Conservation (phyloP, 2,113 vertebrate genomes). For the Misgurnus mizolepis region DNA sequence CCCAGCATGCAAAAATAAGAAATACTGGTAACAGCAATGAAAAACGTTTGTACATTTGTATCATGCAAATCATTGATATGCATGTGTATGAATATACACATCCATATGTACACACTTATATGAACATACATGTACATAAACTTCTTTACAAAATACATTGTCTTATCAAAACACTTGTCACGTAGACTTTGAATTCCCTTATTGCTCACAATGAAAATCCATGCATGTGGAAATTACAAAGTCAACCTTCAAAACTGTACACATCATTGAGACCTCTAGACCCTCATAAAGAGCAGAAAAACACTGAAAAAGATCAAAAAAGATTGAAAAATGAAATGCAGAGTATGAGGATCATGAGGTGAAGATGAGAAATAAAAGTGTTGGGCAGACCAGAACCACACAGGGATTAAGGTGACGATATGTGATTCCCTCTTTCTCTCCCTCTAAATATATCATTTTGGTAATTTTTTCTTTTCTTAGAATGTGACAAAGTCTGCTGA, state of each 20-base stretch:
- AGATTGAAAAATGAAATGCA: constrained; percentile 17
- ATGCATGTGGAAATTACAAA: constrained; percentile 73
- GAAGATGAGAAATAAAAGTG: constrained; percentile 18
- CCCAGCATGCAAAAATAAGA: constrained; percentile 73
- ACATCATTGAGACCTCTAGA: constrained; percentile 56
- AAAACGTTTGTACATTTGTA: constrained; percentile 13
- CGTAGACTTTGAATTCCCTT: constrained; percentile 61
- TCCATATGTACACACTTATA: constrained; percentile 65
- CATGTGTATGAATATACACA: constrained; percentile 64
- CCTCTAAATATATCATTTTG: not conserved
- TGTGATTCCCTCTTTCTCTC: constrained; percentile 9
- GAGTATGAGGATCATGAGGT: constrained; percentile 9
- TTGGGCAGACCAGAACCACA: not conserved
- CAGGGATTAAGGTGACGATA: not conserved
- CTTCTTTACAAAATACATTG: constrained; percentile 61
- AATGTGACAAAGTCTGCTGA: too few species aligned
- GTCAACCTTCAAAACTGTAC: constrained; percentile 72
- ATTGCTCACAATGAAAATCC: constrained; percentile 74
- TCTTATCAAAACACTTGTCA: constrained; percentile 62
- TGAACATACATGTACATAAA: constrained; percentile 70
- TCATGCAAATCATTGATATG: constrained; percentile 75
- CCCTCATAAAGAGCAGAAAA: constrained; percentile 41
- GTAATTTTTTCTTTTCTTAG: too few species aligned
- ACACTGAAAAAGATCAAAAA: constrained; percentile 17
- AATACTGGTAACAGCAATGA: constrained; percentile 49